Evolutionary conservation across 2,888 invertebrate genomes (phyloP), one percentile per base, ranked within the genome.

Genomic region (Cactoblastis cactorum): DNA sequence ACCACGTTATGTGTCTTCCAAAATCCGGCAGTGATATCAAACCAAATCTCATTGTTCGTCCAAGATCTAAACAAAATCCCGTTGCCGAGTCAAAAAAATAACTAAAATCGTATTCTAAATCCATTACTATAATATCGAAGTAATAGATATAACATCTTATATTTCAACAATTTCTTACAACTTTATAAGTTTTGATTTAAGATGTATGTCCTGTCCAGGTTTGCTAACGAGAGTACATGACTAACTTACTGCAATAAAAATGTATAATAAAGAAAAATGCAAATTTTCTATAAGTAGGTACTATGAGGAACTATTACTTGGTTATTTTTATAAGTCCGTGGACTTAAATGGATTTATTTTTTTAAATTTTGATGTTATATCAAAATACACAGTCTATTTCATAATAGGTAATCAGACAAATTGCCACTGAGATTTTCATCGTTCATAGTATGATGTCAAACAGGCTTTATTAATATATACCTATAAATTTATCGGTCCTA

Each of bases 241-340:
- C 81, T 85, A 85, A 81, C 85, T 86, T 87, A 88, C 74, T 76
- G 82, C 77, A 78, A 71, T 79, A 84, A 80, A 77, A 80, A 77
- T 81, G 80, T 75, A 75, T 78, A 74, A 76, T 75, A 77, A 83
- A 82, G 77, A 84, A 81, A 74, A 88, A 88, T 88, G 87, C 88
- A 88, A 77, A 83, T 83, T 85, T 86, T 83, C 85, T 87, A 85
- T 85, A 79, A 82, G 83, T 88, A 88, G 87, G 87, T 88, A 89
- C 89, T 86, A 86, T 85, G 81, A 89, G 89, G 89, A 89, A 89
- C 89, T 89, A 85, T 88, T 69, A 82, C 76, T 82, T 88, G 86
- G 83, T 86, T 87, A 80, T 77, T 77, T 71, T 58, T 69, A 71
- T 74, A 71, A 71, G 69, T 72, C 75, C 74, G 60, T 68, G 64